A percentile compares a stretch with the other conserved stretches of the same genome.
Conservation (phyloP, 2,797 vertebrate genomes). For the Anabas testudineus region DNA sequence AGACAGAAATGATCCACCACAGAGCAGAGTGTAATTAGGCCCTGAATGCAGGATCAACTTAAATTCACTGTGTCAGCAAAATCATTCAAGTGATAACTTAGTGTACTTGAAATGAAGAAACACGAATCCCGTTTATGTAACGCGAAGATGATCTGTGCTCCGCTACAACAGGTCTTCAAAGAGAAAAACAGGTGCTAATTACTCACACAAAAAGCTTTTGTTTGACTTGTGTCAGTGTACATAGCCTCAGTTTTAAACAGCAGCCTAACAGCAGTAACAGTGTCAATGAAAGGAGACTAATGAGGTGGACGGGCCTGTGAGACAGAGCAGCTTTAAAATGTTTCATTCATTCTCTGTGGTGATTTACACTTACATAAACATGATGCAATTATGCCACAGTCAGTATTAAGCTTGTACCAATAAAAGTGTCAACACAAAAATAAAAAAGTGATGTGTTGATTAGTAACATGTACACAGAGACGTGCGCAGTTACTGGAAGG, state of each 20-base stretch:
- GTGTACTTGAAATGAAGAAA: neutral
- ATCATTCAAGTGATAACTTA: neutral
- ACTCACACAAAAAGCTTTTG: neutral
- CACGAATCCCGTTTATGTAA: neutral
- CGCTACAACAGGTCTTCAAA: neutral
- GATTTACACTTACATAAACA: neutral
- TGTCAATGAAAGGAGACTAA: neutral
- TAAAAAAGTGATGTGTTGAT: neutral
- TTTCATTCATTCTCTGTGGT: neutral
- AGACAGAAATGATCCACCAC: constrained; percentile 1
- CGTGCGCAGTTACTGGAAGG: constrained; percentile 5
- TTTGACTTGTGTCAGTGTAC: neutral
- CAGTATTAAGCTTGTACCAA: neutral
- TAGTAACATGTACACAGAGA: neutral
- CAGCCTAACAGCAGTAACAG: neutral
- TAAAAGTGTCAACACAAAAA: neutral
- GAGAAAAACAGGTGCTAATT: neutral
- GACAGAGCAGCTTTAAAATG: neutral
- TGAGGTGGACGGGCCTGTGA: no score
- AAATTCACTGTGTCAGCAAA: neutral
- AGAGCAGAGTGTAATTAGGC: neutral
- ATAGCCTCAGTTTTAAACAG: neutral
- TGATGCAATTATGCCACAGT: neutral
- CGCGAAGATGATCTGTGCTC: constrained; percentile 3
- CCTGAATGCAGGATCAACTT: neutral